Conservation (phyloP, 2,113 vertebrate genomes). For the Boulengeromyrus knoepffleri region DNA sequence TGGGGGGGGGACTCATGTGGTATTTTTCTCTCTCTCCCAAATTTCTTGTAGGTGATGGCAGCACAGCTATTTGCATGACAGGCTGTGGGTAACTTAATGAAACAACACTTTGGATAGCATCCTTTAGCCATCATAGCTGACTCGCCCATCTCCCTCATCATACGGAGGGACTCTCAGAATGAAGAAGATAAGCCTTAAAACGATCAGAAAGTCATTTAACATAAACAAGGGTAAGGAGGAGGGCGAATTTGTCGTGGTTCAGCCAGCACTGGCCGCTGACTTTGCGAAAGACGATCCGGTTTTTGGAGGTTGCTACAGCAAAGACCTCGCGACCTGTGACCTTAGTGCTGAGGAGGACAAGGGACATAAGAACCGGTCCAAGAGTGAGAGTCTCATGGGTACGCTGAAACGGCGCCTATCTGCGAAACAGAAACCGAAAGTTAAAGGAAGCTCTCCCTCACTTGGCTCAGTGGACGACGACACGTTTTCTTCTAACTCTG, state of each 20-base stretch:
- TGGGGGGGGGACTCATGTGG: neutral
- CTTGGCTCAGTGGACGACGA: conserved; percentile 77
- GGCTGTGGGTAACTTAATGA: conserved; percentile 65
- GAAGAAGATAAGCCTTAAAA: conserved; percentile 99
- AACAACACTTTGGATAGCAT: conserved; percentile 59
- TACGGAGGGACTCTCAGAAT: conserved; percentile 73
- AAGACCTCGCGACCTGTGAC: conserved; percentile 81
- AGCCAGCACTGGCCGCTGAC: conserved; percentile 72
- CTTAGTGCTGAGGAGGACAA: conserved; percentile 79
- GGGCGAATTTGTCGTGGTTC: conserved; percentile 88
- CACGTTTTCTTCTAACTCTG: conserved; percentile 83
- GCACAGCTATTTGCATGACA: conserved; percentile 65
- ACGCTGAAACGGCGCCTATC: conserved; percentile 89
- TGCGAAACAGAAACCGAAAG: conserved; percentile 89
- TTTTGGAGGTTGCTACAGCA: conserved; percentile 86
- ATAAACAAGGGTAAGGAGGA: conserved; percentile 96
- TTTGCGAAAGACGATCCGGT: conserved; percentile 90
- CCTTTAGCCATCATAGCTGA: conserved; percentile 49
- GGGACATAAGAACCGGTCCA: conserved; percentile 77
- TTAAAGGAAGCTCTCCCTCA: conserved; percentile 71
- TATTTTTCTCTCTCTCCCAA: conserved; percentile 27
- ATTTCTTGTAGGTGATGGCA: conserved; percentile 66
- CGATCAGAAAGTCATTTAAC: conserved; percentile 94
- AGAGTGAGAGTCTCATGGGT: conserved; percentile 92
- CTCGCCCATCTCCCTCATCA: conserved; percentile 49